These are phyloP conservation scores for Plecturocebus donacophilus DNA, from an alignment of 2,113 vertebrate species.

Conservation along the genomic window DNA sequence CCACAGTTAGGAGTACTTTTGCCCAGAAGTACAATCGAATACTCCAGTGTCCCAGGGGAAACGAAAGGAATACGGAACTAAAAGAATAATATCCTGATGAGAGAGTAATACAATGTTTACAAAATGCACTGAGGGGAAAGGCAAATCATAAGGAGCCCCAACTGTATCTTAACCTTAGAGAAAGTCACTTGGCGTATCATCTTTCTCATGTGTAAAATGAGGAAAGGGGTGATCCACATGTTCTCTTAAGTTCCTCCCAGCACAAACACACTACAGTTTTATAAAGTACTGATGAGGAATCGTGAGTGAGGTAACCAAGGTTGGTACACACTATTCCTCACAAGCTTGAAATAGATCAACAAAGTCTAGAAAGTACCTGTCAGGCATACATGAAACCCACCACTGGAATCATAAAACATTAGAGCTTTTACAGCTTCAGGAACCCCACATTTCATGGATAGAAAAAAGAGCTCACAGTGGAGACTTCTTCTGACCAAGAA, in stretches of 20 bases:
- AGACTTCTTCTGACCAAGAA: not conserved
- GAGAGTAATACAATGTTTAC: not conserved
- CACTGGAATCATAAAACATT: not conserved
- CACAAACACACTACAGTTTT: not conserved
- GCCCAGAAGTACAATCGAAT: not conserved
- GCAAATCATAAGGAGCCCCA: not conserved
- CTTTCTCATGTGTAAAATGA: not conserved
- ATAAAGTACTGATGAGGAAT: not conserved
- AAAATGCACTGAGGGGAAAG: not conserved
- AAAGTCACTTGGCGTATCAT: not conserved
- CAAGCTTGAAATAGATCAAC: not conserved
- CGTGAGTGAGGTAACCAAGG: not conserved
- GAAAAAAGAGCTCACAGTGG: not conserved
- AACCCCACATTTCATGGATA: not conserved
- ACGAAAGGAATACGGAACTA: not conserved
- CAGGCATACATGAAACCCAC: not conserved
- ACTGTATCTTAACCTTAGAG: not conserved
- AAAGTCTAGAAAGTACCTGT: not conserved
- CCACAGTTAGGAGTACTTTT: not conserved
- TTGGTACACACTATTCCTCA: not conserved
- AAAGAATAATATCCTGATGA: not conserved
- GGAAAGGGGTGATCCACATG: not conserved
- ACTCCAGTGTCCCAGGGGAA: not conserved
- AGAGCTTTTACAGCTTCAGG: not conserved
- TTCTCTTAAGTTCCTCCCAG: not conserved